Evolutionary conservation across 2,888 invertebrate species (phyloP).

Genomic region (Torymus auratus): DNA sequence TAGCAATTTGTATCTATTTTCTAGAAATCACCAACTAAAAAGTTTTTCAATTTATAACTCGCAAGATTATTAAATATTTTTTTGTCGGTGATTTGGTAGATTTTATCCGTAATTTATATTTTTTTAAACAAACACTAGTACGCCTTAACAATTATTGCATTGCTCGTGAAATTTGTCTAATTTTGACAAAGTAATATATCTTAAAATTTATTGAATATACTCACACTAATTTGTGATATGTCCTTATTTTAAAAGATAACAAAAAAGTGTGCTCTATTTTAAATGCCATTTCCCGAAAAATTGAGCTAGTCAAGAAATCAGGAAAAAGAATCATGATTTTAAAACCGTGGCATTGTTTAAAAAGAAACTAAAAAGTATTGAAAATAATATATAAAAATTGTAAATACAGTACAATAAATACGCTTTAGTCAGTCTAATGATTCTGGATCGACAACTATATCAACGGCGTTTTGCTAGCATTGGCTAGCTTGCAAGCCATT

Average conservation of each 20-base stretch:
- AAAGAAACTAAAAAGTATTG: conserved; percentile 11
- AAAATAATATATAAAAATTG: conserved; percentile 39
- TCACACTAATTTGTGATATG: conserved; percentile 40
- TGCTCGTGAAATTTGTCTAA: conserved; percentile 26
- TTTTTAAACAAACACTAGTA: conserved; percentile 33
- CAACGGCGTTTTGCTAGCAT: conserved; percentile 67
- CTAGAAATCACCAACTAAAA: conserved; percentile 29
- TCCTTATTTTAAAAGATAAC: conserved; percentile 21
- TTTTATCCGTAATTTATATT: conserved; percentile 28
- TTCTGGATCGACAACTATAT: conserved; percentile 55
- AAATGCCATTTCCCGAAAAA: conserved; percentile 33
- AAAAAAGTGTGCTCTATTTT: background rate
- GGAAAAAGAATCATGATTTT: conserved; percentile 21
- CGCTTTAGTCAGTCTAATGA: conserved; percentile 57
- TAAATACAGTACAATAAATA: conserved; percentile 57
- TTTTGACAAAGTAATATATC: conserved; percentile 25
- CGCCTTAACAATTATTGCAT: conserved; percentile 37
- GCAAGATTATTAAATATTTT: conserved; percentile 16
- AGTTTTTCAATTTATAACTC: conserved; percentile 22
- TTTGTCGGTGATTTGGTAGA: conserved; percentile 20
- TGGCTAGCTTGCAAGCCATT: conserved; percentile 69
- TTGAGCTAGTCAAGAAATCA: conserved; percentile 7
- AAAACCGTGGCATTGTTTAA: conserved; percentile 17
- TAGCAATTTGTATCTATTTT: conserved; percentile 43
- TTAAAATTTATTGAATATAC: conserved; percentile 9